These are phyloP conservation scores for Odontomachus brunneus DNA, from an alignment of 1,140 invertebrate genomes.

Conservation along the genomic window DNA sequence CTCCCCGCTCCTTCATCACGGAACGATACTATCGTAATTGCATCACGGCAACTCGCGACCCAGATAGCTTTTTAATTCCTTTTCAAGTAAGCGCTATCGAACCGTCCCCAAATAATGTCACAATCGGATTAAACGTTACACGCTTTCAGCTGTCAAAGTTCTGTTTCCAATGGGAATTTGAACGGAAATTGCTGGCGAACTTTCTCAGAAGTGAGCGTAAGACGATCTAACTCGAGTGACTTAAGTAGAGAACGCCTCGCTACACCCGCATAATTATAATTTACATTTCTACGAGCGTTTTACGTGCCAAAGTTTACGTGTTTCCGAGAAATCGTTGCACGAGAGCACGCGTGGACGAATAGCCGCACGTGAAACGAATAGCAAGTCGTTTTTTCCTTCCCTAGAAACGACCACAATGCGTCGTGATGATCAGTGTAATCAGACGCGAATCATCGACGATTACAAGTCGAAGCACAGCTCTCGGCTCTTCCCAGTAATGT, in stretches of 20 bases:
- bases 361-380: not conserved
- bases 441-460: not conserved
- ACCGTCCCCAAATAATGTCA: not conserved
- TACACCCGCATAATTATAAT: conserved; percentile 22
- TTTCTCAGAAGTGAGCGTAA: not conserved
- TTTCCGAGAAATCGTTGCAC: not conserved
- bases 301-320: not conserved
- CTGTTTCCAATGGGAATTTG: too few relatives aligned
- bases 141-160: not conserved
- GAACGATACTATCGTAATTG: conserved; percentile 24
- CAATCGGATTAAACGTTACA: not conserved
- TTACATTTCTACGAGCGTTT: too few relatives aligned
- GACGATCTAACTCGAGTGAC: not conserved
- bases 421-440: not conserved
- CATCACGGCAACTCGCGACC: conserved; percentile 16
- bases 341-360: not conserved
- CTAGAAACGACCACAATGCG: not conserved
- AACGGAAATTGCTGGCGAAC: not conserved
- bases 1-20: conserved; percentile 5
- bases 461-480: not conserved
- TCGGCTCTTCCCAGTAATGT: not conserved
- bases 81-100: conserved; percentile 10
- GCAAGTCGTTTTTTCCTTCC: not conserved
- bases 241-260: not conserved
- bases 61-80: not conserved